A percentile compares a stretch with the other conserved stretches of the same genome.
Conservation (phyloP, 2,797 vertebrate genomes). For the Gymnodraco acuticeps region DNA sequence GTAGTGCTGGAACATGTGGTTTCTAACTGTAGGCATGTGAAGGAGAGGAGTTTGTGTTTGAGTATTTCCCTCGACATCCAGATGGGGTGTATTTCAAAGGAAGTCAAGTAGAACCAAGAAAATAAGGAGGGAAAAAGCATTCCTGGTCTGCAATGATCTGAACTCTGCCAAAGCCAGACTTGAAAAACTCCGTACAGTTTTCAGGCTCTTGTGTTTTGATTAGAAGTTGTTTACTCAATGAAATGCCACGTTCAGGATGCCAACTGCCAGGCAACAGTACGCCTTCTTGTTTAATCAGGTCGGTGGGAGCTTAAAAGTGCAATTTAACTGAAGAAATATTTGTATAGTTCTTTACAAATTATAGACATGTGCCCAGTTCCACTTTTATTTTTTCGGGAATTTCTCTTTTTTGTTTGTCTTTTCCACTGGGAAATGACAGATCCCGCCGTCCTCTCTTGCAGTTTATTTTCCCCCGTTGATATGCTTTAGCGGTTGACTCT, state of each 20-base stretch:
- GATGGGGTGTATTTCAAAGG: conserved; percentile 81
- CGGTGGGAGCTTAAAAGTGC: conserved; percentile 33
- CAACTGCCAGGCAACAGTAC: conserved; percentile 39
- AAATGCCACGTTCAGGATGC: conserved; percentile 50
- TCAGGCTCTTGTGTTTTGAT: conserved; percentile 64
- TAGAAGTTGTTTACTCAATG: conserved; percentile 71
- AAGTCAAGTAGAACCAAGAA: conserved; percentile 81
- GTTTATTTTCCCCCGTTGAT: conserved; percentile 89
- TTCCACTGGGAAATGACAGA: conserved; percentile 41
- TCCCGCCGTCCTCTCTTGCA: conserved; percentile 3
- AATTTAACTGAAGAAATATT: conserved; percentile 30
- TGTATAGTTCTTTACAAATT: conserved; percentile 45
- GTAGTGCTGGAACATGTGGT: conserved; percentile 73
- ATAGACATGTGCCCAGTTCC: conserved; percentile 29
- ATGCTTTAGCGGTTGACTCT: conserved; percentile 52
- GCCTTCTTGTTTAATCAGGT: conserved; percentile 66
- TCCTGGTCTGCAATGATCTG: conserved; percentile 77
- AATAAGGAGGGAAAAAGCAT: conserved; percentile 75
- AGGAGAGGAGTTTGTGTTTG: conserved; percentile 71
- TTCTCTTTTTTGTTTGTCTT: conserved; percentile 6
- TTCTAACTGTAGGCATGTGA: conserved; percentile 59
- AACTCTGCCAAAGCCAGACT: conserved; percentile 51
- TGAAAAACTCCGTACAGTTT: conserved; percentile 51
- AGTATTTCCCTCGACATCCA: conserved; percentile 72
- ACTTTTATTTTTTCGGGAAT: conserved; percentile 6